Conservation (phyloP, 2,113 vertebrate genomes). For the Paralichthys olivaceus region DNA sequence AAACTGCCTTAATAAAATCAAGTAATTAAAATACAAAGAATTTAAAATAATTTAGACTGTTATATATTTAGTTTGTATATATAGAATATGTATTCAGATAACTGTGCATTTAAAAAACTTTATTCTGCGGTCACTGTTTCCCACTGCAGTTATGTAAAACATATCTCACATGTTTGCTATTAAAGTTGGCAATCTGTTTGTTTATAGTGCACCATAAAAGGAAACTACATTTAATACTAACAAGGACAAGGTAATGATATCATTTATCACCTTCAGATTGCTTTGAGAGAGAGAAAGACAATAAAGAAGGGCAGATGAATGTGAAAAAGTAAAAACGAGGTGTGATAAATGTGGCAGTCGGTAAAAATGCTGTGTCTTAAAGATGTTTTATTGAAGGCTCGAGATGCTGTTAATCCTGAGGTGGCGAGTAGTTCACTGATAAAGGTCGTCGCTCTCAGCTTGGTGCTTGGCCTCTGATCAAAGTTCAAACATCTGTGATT, state of each 20-base stretch:
- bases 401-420: constrained; percentile 42
- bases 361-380: constrained; percentile 14
- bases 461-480: constrained; percentile 35
- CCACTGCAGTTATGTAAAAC: background rate
- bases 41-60: too few relatives aligned
- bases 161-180: background rate
- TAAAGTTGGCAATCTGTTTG: background rate
- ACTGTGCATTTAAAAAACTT: too few relatives aligned
- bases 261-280: constrained; percentile 1
- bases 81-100: too few relatives aligned
- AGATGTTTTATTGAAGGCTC: constrained; percentile 20
- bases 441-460: constrained; percentile 1
- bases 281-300: background rate
- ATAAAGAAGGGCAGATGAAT: constrained; percentile 5
- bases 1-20: too few relatives aligned
- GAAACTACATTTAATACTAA: background rate
- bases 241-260: background rate
- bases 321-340: constrained; percentile 1
- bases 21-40: too few relatives aligned
- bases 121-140: too few relatives aligned
- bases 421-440: constrained; percentile 17
- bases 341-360: constrained; percentile 13
- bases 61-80: too few relatives aligned
- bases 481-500: constrained; percentile 38
- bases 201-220: background rate